Conservation (phyloP, 2,888 invertebrate genomes). For the Apotomis capreana region DNA sequence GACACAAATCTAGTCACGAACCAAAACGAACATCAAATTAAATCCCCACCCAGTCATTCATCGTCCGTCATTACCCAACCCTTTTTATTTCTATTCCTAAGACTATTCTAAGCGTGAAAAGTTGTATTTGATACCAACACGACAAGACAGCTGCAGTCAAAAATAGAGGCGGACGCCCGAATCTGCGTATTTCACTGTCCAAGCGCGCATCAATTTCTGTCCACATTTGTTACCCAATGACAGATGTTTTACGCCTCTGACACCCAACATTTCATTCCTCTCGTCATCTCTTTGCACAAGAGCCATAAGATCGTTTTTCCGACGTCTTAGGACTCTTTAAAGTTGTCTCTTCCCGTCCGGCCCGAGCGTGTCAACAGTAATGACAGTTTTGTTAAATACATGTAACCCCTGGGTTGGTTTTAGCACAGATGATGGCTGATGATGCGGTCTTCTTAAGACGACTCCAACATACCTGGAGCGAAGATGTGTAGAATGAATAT, state of each 20-base stretch:
- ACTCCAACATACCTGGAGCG: constrained; percentile 29
- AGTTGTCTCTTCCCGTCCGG: constrained; percentile 55
- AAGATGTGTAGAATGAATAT: not conserved
- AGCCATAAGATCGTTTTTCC: constrained; percentile 50
- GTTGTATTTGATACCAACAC: constrained; percentile 65
- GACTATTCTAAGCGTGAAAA: constrained; percentile 41
- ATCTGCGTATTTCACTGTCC: constrained; percentile 83
- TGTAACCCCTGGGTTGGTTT: constrained; percentile 72
- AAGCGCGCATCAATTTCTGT: constrained; percentile 79
- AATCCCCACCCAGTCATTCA: constrained; percentile 13
- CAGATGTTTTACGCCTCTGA: constrained; percentile 77
- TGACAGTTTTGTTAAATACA: constrained; percentile 73
- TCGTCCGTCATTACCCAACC: constrained; percentile 33
- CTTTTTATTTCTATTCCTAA: constrained; percentile 30
- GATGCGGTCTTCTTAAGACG: constrained; percentile 14
- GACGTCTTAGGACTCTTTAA: constrained; percentile 40
- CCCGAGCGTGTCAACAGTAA: constrained; percentile 71
- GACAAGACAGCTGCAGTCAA: constrained; percentile 76
- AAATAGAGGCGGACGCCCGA: constrained; percentile 73
- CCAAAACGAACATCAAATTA: constrained; percentile 18
- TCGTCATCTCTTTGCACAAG: constrained; percentile 45
- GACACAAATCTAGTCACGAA: constrained; percentile 8
- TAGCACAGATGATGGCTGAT: constrained; percentile 46
- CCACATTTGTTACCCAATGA: constrained; percentile 80
- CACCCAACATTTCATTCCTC: constrained; percentile 47